Conservation (phyloP, 2,797 vertebrate species). For the Rhodeus uyekii region DNA sequence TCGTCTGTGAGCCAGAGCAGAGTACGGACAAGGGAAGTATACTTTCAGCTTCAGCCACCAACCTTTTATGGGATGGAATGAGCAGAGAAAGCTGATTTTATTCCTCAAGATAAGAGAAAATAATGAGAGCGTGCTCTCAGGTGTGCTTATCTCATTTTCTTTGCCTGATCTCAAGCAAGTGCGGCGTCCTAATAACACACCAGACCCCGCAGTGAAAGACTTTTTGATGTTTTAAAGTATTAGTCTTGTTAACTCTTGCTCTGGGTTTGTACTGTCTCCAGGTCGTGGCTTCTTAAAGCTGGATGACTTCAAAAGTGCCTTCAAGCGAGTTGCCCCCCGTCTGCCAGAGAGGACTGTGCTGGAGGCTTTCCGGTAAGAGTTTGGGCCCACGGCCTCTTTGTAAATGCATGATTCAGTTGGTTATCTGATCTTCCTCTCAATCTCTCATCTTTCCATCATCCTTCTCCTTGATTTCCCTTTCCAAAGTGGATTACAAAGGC, state of each 20-base stretch:
- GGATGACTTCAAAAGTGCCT: conserved; percentile 77
- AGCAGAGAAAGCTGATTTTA: conserved; percentile 1
- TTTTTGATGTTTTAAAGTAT: conserved; percentile 36
- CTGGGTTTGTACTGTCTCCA: conserved; percentile 52
- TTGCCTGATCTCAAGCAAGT: conserved; percentile 14
- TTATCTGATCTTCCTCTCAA: conserved; percentile 17
- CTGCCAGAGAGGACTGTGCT: conserved; percentile 70
- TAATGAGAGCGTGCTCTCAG: conserved; percentile 10
- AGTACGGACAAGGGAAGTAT: not conserved
- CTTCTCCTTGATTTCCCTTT: conserved; percentile 16
- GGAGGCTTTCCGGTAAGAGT: conserved; percentile 74
- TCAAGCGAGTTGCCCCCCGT: conserved; percentile 67
- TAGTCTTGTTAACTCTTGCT: conserved; percentile 29
- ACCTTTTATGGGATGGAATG: not conserved
- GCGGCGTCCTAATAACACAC: not conserved
- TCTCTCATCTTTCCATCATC: not conserved
- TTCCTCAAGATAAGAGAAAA: not conserved
- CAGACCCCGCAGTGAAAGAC: not conserved
- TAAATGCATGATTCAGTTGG: conserved; percentile 15
- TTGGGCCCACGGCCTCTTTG: not conserved
- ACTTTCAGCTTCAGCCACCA: conserved; percentile 4
- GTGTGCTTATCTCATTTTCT: conserved; percentile 2
- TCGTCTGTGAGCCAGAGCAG: not conserved
- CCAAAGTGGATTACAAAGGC: conserved; percentile 24
- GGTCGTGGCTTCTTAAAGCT: conserved; percentile 74